Conservation (phyloP, 2,113 vertebrate species). For the Diglossa brunneiventris region DNA sequence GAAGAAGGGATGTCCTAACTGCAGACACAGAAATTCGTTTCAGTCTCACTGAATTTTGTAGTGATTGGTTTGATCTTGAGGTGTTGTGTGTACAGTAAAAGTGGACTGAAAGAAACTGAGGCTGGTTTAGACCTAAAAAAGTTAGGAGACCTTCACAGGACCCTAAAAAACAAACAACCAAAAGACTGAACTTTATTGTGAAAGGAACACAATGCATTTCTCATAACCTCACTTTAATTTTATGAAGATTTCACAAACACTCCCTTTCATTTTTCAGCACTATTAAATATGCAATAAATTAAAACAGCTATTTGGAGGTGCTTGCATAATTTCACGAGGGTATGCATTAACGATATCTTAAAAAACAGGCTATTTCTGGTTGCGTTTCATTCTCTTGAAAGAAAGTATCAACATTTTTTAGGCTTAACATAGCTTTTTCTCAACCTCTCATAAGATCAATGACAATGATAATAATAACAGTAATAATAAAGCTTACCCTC, state of each 20-base stretch:
- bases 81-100: background rate
- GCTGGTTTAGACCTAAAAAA: background rate
- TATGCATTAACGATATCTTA: background rate
- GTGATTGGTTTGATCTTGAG: background rate
- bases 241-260: background rate
- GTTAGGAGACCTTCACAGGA: background rate
- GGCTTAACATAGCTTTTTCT: background rate
- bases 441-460: background rate
- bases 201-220: background rate
- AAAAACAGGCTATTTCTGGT: background rate
- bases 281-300: background rate
- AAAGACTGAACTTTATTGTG: background rate
- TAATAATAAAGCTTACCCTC: background rate
- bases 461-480: background rate
- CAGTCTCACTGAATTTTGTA: background rate
- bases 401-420: background rate
- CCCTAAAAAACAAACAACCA: background rate
- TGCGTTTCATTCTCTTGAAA: conserved; percentile 5
- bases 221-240: background rate
- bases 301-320: background rate
- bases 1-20: background rate
- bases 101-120: background rate
- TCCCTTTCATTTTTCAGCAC: conserved; percentile 13
- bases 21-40: background rate
- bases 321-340: background rate